Percentiles rank a stretch among this genome's conserved stretches.
These are phyloP conservation scores for Eucidaris tribuloides DNA, from an alignment of 35 echinoderm and acorn worm species.

Conservation along the genomic window DNA sequence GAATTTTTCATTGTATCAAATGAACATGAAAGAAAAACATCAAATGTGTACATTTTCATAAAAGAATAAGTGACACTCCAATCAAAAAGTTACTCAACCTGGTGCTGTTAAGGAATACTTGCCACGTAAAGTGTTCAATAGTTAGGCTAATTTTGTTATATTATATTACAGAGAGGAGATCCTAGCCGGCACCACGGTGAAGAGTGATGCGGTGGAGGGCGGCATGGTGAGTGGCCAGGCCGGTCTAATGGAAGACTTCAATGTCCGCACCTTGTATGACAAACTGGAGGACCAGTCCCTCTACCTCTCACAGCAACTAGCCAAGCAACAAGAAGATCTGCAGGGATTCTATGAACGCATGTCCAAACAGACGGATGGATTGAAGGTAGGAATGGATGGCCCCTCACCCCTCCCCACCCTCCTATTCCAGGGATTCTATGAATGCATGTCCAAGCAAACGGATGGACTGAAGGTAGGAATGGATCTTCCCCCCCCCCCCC, in stretches of 20 bases:
- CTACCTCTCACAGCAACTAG: constrained; percentile 87
- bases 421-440: constrained; percentile 91
- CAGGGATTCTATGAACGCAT: constrained; percentile 93
- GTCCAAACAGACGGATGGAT: constrained; percentile 93
- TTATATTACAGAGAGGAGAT: constrained; percentile 3
- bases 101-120: too few species aligned
- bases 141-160: too few species aligned
- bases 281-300: constrained; percentile 96
- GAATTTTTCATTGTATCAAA: too few species aligned
- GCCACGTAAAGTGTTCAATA: too few species aligned
- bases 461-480: constrained; percentile 89
- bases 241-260: constrained; percentile 83
- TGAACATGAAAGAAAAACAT: too few species aligned
- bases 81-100: too few species aligned
- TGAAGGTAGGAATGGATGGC: constrained; percentile 81
- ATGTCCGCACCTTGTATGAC: constrained; percentile 89
- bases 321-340: constrained; percentile 93
- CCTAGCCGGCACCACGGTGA: background rate
- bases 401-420: too few species aligned
- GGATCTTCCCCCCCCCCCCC: too few species aligned
- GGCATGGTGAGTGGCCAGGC: background rate
- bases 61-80: too few species aligned
- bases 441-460: constrained; percentile 93
- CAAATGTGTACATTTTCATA: too few species aligned
- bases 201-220: background rate